These are phyloP conservation scores for Meganola albula DNA, from an alignment of 2,888 invertebrate genomes.

Conservation along the genomic window DNA sequence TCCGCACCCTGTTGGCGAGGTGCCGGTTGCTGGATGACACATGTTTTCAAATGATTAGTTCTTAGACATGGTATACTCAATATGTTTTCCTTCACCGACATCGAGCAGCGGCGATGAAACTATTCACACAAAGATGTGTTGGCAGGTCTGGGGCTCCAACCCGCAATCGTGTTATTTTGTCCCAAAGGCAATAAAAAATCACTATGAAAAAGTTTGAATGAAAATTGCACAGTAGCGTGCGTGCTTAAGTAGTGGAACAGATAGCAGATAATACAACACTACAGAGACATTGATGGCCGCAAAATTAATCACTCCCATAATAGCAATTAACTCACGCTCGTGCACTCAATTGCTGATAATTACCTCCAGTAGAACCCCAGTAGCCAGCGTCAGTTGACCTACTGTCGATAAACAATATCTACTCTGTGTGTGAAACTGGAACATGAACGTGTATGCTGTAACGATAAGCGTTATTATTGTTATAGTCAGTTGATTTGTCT, in stretches of 20 bases:
- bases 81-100: no score
- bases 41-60: no score
- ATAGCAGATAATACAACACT: constrained; percentile 6
- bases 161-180: background rate
- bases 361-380: constrained; percentile 17
- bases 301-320: constrained; percentile 19
- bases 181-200: background rate
- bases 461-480: background rate
- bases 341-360: constrained; percentile 32
- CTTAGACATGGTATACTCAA: no score
- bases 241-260: constrained; percentile 19
- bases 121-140: background rate
- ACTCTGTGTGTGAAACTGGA: background rate
- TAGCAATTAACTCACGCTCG: constrained; percentile 28
- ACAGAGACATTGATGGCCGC: constrained; percentile 8
- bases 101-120: no score
- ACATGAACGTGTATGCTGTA: no score
- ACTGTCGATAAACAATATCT: constrained; percentile 20
- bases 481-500: no score
- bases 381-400: constrained; percentile 20
- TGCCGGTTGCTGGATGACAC: no score
- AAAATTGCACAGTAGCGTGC: constrained; percentile 12
- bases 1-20: no score
- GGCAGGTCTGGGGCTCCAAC: background rate
- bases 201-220: background rate